Evolutionary conservation across 2,888 invertebrate species (phyloP), one percentile per base, ranked within the genome.

Genomic region (Phyto melanocephala): DNA sequence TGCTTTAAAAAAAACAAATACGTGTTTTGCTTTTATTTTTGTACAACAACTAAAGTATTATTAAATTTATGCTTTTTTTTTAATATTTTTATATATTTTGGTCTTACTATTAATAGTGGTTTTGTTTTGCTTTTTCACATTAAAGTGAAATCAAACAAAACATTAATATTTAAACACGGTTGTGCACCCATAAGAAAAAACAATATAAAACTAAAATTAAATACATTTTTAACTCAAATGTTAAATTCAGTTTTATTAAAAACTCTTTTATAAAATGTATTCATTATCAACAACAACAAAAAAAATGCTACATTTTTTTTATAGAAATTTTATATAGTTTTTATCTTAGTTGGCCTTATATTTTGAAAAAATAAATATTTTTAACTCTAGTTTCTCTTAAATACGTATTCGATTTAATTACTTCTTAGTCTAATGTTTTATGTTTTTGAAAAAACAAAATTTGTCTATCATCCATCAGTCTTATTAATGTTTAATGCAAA

Each of bases 11-110:
- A 52, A 37, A 28, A 28, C 6, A 28, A 28, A 28, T 28, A 5
- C 6, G 6, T 28, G 28, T 28, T 28, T 68, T 54, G 45, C 11
- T 65, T 40, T 40, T 50, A 56, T 20, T 72, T 80, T 37, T 71
- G n/a, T 15, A 58, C 37, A 67, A 68, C 22, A 62, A 71, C 67
- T 60, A 67, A 80, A 83, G 80, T 80, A 83, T 80, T 82, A 78
- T 78, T 65, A 70, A 80, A 2, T 47, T 54, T 58, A 52, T 60
- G 40, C 11, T 58, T 28, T 15, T 50, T 37, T n/a, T n/a, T n/a
- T n/a, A n/a, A n/a, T 4, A 47, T 42, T 77, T 15, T 54, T n/a
- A n/a, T n/a, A n/a, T 47, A 50, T 33, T 72, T 50, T 28, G 40
- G 35, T 63, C 45, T 45, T 40, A 35, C 15, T 45, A 52, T 35